Percentiles rank a stretch among this genome's conserved stretches.
Evolutionary conservation across 2,888 invertebrate genomes (phyloP).

Genomic region (Acrobasis suavella): DNA sequence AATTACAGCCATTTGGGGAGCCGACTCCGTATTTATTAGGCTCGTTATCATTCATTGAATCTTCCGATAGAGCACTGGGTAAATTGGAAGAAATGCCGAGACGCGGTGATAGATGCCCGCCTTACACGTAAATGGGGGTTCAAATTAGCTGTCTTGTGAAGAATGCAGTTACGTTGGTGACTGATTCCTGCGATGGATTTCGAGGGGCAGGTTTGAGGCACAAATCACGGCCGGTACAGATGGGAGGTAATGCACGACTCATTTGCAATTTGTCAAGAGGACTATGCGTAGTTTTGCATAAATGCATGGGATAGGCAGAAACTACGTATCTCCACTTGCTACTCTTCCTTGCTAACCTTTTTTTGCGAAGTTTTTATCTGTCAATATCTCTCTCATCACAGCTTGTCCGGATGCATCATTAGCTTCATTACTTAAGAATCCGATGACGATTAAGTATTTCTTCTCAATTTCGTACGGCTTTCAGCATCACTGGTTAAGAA

Average conservation of each 20-base stretch:
- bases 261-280: too few species aligned
- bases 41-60: slow-evolving; percentile 82
- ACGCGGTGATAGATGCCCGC: slow-evolving; percentile 71
- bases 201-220: slow-evolving; percentile 39
- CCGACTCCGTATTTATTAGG: slow-evolving; percentile 79
- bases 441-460: too few species aligned
- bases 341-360: too few species aligned
- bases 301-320: too few species aligned
- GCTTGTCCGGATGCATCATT: too few species aligned
- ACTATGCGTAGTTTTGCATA: too few species aligned
- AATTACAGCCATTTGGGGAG: slow-evolving; percentile 78
- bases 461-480: too few species aligned
- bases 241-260: background rate
- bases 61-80: slow-evolving; percentile 71
- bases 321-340: too few species aligned
- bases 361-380: too few species aligned
- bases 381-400: too few species aligned
- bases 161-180: slow-evolving; percentile 76
- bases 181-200: slow-evolving; percentile 61
- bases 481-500: too few species aligned
- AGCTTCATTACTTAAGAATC: too few species aligned
- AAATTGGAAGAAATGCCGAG: slow-evolving; percentile 69
- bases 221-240: background rate
- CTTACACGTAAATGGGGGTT: slow-evolving; percentile 75
- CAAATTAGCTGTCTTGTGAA: slow-evolving; percentile 76